phyloP scores from a whole-genome alignment of 2,888 invertebrate species.

The Acleris holmiana region DNA sequence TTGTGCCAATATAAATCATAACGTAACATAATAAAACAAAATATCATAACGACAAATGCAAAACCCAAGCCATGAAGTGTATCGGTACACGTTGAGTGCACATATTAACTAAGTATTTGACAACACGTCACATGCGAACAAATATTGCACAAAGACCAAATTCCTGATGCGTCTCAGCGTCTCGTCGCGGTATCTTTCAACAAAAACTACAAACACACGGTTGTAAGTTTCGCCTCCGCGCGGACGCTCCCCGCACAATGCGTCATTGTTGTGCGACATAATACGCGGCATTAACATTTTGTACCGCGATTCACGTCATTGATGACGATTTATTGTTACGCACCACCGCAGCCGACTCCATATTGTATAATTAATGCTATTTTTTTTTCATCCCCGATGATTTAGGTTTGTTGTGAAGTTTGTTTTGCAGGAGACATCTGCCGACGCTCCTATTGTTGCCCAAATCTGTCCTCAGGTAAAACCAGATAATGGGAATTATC shows the following conservation, averaged over 20 bases:
- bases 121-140: slow-evolving; percentile 32
- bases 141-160: slow-evolving; percentile 36
- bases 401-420: slow-evolving; percentile 76
- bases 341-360: slow-evolving; percentile 58
- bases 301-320: slow-evolving; percentile 79
- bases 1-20: neutral
- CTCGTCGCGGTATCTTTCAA: slow-evolving; percentile 47
- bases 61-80: neutral
- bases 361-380: slow-evolving; percentile 60
- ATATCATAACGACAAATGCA: no score
- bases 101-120: slow-evolving; percentile 20
- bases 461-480: slow-evolving; percentile 74
- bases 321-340: slow-evolving; percentile 81
- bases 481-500: slow-evolving; percentile 78
- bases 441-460: slow-evolving; percentile 69
- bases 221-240: slow-evolving; percentile 64
- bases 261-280: slow-evolving; percentile 78
- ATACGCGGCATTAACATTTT: slow-evolving; percentile 81
- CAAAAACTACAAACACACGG: slow-evolving; percentile 65
- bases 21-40: no score
- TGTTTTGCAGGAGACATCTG: slow-evolving; percentile 82
- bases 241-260: slow-evolving; percentile 73
- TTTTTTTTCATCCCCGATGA: slow-evolving; percentile 68
- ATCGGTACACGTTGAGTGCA: neutral
- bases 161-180: slow-evolving; percentile 14